phyloP scores from a whole-genome alignment of 2,797 vertebrate species.

The Oreochromis grahami region DNA sequence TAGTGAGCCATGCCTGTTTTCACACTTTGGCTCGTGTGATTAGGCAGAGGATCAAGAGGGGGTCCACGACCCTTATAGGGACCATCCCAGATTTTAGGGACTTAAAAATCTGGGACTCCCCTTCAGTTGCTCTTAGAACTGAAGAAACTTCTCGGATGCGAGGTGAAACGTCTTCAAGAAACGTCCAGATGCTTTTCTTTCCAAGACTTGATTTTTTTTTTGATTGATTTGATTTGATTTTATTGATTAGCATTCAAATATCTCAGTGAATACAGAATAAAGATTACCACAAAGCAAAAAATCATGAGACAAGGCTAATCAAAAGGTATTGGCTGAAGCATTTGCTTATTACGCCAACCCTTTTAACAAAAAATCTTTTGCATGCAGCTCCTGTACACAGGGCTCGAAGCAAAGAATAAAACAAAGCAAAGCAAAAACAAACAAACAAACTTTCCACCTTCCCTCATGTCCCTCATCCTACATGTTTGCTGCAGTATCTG shows the following conservation, averaged over 20 bases:
- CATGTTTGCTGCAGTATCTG: neutral
- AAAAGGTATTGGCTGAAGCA: too few relatives aligned
- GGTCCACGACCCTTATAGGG: rapidly evolving
- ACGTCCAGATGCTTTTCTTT: neutral
- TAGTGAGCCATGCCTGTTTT: too few relatives aligned
- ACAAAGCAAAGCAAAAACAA: too few relatives aligned
- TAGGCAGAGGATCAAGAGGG: neutral
- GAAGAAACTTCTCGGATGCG: neutral
- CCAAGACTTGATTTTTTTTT: neutral
- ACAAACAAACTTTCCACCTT: neutral
- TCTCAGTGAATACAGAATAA: too few relatives aligned
- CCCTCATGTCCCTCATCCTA: neutral
- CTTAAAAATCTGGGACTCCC: neutral
- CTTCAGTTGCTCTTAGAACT: neutral
- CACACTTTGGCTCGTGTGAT: neutral
- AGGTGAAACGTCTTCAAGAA: neutral
- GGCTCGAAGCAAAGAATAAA: too few relatives aligned
- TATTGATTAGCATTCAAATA: too few relatives aligned
- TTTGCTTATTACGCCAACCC: too few relatives aligned
- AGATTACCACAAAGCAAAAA: too few relatives aligned
- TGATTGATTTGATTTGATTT: too few relatives aligned
- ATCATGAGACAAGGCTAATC: too few relatives aligned
- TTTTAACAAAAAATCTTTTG: too few relatives aligned
- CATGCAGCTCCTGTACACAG: too few relatives aligned
- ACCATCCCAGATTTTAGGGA: neutral